Evolutionary conservation across 2,113 vertebrate genomes (phyloP).

Genomic region (Leucoraja erinaceus): DNA sequence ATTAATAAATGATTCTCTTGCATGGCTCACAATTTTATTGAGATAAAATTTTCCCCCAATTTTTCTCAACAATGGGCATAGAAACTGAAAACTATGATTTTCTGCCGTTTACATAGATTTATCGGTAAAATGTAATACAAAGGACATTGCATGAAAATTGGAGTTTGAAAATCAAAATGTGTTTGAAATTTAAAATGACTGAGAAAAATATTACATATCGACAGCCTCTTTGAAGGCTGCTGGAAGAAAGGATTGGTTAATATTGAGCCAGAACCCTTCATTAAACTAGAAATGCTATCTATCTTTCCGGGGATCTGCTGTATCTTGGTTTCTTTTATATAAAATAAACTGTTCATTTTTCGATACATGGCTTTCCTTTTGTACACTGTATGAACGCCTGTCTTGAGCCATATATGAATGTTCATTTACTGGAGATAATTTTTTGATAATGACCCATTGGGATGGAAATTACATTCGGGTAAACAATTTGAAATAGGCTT

Average conservation of each 20-base stretch:
- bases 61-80: background rate
- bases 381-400: background rate
- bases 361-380: background rate
- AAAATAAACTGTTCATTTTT: background rate
- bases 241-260: background rate
- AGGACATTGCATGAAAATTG: constrained; percentile 5
- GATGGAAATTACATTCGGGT: background rate
- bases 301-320: background rate
- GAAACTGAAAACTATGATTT: background rate
- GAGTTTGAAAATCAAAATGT: constrained; percentile 8
- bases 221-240: background rate
- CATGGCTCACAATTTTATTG: background rate
- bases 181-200: background rate
- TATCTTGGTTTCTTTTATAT: background rate
- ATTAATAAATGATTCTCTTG: background rate
- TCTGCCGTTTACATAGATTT: background rate
- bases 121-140: background rate
- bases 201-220: background rate
- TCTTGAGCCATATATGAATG: background rate
- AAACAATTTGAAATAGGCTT: background rate
- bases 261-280: background rate
- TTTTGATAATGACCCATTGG: background rate
- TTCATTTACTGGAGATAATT: background rate
- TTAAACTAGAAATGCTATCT: background rate
- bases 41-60: background rate